These are phyloP conservation scores for Amiota communis DNA, from an alignment of 2,888 invertebrate species.

Conservation along the genomic window DNA sequence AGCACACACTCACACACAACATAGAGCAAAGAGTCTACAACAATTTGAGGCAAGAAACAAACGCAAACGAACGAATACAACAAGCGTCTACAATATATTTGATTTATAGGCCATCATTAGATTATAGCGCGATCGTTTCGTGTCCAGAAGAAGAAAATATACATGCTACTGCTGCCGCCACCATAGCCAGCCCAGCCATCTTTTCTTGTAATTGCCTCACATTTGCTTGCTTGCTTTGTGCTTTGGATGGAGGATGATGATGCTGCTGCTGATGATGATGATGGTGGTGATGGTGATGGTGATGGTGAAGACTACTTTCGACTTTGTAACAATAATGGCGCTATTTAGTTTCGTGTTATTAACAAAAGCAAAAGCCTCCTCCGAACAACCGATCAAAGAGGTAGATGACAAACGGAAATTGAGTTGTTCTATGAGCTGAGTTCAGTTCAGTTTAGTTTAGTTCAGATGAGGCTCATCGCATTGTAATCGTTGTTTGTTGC, in stretches of 20 bases:
- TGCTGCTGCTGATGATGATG: slow-evolving; percentile 20
- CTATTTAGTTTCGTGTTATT: slow-evolving; percentile 65
- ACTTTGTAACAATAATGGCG: slow-evolving; percentile 55
- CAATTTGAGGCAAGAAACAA: not conserved
- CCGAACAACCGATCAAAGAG: slow-evolving; percentile 16
- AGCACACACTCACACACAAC: not conserved
- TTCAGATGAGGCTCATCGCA: slow-evolving; percentile 1
- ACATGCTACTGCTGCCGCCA: too few relatives aligned
- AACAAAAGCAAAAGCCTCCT: slow-evolving; percentile 39
- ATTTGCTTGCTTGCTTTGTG: not conserved
- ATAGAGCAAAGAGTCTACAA: not conserved
- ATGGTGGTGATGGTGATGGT: slow-evolving; percentile 22
- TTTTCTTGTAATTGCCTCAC: slow-evolving; percentile 19
- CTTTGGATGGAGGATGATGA: slow-evolving; percentile 11
- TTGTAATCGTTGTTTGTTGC: slow-evolving; percentile 1
- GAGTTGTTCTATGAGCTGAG: slow-evolving; percentile 50
- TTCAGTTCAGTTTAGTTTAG: not conserved
- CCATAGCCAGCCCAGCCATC: not conserved
- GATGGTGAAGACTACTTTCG: slow-evolving; percentile 31
- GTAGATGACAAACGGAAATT: slow-evolving; percentile 58
- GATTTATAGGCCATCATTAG: slow-evolving; percentile 70
- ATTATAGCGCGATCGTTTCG: slow-evolving; percentile 45
- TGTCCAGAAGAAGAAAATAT: not conserved
- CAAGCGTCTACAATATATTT: slow-evolving; percentile 47
- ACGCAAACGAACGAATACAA: not conserved